Evolutionary conservation across 2,797 vertebrate genomes (phyloP).

Genomic region (Taeniopygia guttata): DNA sequence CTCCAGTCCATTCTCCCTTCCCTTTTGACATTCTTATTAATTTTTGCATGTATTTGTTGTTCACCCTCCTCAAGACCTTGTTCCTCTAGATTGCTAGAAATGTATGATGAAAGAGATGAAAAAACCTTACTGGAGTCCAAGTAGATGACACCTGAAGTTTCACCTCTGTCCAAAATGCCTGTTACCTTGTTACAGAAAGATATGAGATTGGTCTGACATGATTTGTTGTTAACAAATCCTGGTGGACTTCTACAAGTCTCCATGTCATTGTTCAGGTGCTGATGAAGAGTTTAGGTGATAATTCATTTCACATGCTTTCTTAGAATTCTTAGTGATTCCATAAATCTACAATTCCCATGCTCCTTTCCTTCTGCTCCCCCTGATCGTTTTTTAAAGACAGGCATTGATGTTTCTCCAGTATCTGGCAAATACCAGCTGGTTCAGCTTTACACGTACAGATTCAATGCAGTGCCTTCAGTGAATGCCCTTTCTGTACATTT

Average conservation of each 20-base stretch:
- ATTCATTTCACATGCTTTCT: not conserved
- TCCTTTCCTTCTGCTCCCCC: not conserved
- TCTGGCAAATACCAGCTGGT: not conserved
- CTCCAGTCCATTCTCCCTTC: not conserved
- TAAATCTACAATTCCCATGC: not conserved
- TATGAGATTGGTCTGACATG: not conserved
- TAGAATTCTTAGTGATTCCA: not conserved
- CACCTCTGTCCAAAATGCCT: not conserved
- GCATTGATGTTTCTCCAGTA: not conserved
- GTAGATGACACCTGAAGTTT: not conserved
- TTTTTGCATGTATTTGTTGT: slow-evolving; percentile 7
- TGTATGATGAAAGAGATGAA: not conserved
- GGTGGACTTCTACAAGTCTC: not conserved
- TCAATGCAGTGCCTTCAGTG: not conserved
- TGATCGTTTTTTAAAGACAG: not conserved
- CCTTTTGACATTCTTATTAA: not conserved
- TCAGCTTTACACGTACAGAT: not conserved
- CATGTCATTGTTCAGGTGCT: not conserved
- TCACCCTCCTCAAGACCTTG: not conserved
- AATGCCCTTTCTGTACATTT: not conserved
- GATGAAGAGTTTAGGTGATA: not conserved
- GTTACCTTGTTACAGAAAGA: not conserved
- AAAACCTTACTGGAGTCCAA: slow-evolving; percentile 3
- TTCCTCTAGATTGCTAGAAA: not conserved
- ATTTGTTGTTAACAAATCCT: not conserved